phyloP scores from a whole-genome alignment of 2,888 invertebrate genomes.

The Melinopterus prodromus region DNA sequence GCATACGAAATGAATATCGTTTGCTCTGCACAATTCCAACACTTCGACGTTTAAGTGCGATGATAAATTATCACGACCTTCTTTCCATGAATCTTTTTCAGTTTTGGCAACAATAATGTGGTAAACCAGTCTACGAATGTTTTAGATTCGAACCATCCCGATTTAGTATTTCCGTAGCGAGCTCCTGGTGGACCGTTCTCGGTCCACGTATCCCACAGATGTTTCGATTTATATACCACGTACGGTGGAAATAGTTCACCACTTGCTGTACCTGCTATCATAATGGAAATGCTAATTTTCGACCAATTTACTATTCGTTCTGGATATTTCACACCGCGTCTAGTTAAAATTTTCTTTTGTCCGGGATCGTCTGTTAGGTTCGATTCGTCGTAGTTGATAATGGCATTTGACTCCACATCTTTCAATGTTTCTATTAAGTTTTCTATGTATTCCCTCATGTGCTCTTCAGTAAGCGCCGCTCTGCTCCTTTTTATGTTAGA shows the following conservation, averaged over 20 bases:
- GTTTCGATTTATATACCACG: constrained; percentile 20
- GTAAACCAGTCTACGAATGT: constrained; percentile 18
- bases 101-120: constrained; percentile 5
- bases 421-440: not conserved
- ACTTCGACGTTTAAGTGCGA: not conserved
- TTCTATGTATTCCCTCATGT: not conserved
- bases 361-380: constrained; percentile 10
- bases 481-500: not conserved
- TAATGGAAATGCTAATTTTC: constrained; percentile 5
- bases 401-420: not conserved
- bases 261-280: not conserved
- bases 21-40: not conserved
- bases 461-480: not conserved
- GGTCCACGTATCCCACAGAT: constrained; percentile 14
- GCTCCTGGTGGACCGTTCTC: constrained; percentile 18
- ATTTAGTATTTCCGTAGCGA: not conserved
- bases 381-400: constrained; percentile 16
- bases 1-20: not conserved
- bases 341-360: not conserved
- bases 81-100: not conserved
- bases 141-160: constrained; percentile 18
- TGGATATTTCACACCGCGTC: not conserved
- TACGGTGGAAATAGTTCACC: not conserved
- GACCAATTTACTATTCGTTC: not conserved
- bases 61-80: constrained; percentile 9